phyloP scores from a whole-genome alignment of 2,113 vertebrate species.

The Tretioscincus oriximinensis region DNA sequence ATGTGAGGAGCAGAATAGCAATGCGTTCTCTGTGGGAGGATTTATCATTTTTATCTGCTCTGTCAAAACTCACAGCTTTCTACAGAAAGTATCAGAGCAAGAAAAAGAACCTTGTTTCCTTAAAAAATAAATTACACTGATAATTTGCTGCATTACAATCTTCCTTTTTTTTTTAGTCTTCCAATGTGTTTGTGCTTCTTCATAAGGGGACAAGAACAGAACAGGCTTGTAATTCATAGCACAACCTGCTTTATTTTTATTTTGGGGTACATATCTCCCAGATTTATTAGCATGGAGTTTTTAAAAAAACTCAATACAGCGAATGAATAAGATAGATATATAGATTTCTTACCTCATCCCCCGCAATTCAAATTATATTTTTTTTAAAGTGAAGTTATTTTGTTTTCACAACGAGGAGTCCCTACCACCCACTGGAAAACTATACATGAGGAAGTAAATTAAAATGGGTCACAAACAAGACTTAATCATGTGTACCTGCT shows the following conservation, averaged over 20 bases:
- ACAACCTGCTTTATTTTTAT: slow-evolving; percentile 3
- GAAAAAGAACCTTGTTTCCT: slow-evolving; percentile 43
- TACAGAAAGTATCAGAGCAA: slow-evolving; percentile 27
- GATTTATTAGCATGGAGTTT: slow-evolving; percentile 21
- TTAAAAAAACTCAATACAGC: slow-evolving; percentile 32
- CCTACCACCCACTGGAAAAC: not conserved
- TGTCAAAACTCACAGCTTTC: slow-evolving; percentile 53
- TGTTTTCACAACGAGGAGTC: slow-evolving; percentile 13
- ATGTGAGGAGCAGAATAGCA: slow-evolving; percentile 47
- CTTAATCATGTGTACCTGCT: not conserved
- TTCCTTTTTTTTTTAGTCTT: slow-evolving; percentile 8
- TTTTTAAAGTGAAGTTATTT: not conserved
- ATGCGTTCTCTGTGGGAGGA: slow-evolving; percentile 25
- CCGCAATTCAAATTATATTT: slow-evolving; percentile 11
- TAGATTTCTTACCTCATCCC: not conserved
- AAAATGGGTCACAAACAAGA: slow-evolving; percentile 34
- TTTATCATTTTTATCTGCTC: slow-evolving; percentile 63
- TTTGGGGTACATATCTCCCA: slow-evolving; percentile 28
- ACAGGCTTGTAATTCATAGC: slow-evolving; percentile 33
- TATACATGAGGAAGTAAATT: slow-evolving; percentile 9
- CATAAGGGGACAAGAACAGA: slow-evolving; percentile 22
- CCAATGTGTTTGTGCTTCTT: slow-evolving; percentile 31
- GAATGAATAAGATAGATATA: slow-evolving; percentile 20
- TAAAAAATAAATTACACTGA: slow-evolving; percentile 44
- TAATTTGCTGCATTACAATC: slow-evolving; percentile 21